Percentiles rank a stretch among this genome's conserved stretches.
phyloP scores from a whole-genome alignment of 2,113 vertebrate species.

The Rattus rattus region DNA sequence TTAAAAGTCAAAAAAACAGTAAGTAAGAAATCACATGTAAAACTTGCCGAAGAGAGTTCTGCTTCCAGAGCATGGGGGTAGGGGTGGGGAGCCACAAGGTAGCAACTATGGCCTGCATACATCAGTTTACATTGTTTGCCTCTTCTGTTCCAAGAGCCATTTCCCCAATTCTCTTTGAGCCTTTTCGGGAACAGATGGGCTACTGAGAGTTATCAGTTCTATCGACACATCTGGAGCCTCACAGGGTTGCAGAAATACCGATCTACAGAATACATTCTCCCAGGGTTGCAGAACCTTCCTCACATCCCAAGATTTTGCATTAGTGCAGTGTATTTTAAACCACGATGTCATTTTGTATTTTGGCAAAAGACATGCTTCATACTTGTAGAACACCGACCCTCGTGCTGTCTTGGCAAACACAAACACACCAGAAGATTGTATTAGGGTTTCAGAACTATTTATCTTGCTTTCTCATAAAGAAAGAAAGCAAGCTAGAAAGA shows the following conservation, averaged over 20 bases:
- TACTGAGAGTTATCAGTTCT: conserved; percentile 68
- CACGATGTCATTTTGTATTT: conserved; percentile 66
- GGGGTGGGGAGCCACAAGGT: conserved; percentile 41
- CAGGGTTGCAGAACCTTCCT: conserved; percentile 72
- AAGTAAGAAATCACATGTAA: neutral
- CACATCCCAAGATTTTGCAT: conserved; percentile 57
- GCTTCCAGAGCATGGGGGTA: neutral
- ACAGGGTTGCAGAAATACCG: conserved; percentile 81
- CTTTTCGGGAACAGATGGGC: conserved; percentile 81
- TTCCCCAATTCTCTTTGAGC: neutral
- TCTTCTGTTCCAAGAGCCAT: conserved; percentile 63
- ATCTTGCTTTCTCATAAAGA: conserved; percentile 37
- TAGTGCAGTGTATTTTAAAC: conserved; percentile 79
- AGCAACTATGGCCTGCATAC: conserved; percentile 19
- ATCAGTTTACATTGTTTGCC: neutral
- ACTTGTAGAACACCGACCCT: conserved; percentile 57
- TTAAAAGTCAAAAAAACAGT: neutral
- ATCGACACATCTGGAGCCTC: conserved; percentile 81
- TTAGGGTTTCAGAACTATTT: conserved; percentile 37
- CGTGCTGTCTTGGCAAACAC: conserved; percentile 52
- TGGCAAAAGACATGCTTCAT: conserved; percentile 65
- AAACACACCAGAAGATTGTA: conserved; percentile 43
- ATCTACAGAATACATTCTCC: conserved; percentile 77
- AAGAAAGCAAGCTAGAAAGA: conserved; percentile 40
- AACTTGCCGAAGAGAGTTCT: neutral